Percentiles rank a stretch among this genome's conserved stretches.
Evolutionary conservation across 2,797 vertebrate species (phyloP).

Genomic region (Macropodus opercularis): DNA sequence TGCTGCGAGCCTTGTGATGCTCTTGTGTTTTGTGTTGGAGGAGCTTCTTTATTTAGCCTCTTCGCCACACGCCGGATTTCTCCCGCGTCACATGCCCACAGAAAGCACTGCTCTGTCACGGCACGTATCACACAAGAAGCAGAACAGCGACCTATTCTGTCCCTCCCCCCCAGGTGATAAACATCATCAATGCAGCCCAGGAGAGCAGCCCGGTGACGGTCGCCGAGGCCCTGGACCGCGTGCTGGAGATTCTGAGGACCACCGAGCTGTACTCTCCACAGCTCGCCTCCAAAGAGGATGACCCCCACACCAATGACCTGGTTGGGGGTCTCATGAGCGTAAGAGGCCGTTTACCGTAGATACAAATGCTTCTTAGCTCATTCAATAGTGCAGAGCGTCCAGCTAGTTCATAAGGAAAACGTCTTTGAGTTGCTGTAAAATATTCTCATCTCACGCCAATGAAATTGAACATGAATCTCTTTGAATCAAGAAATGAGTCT

Average conservation of each 20-base stretch:
- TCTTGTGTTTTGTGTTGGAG: conserved; percentile 1
- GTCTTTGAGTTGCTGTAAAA: conserved; percentile 12
- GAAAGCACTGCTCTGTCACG: conserved; percentile 31
- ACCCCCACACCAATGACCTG: conserved; percentile 94
- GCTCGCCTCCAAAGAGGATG: conserved; percentile 92
- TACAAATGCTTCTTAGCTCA: neutral
- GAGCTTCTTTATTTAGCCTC: conserved; percentile 38
- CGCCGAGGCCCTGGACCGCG: conserved; percentile 92
- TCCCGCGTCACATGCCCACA: conserved; percentile 28
- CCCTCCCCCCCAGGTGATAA: conserved; percentile 87
- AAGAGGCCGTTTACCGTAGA: conserved; percentile 30
- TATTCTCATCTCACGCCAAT: conserved; percentile 22
- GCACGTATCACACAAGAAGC: conserved; percentile 1
- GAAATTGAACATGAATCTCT: conserved; percentile 27
- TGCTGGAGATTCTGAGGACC: conserved; percentile 93
- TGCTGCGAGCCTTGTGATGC: conserved; percentile 38
- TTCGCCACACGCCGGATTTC: conserved; percentile 11
- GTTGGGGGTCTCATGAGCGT: conserved; percentile 92
- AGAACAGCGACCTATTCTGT: neutral
- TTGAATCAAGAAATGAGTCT: conserved; percentile 11
- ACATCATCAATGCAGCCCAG: conserved; percentile 95
- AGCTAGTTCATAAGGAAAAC: conserved; percentile 31
- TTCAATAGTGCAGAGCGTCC: neutral
- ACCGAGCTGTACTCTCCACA: conserved; percentile 96
- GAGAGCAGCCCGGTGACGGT: conserved; percentile 93